Conservation (phyloP, 2,113 vertebrate genomes). For the Vulpes ferrilata region DNA sequence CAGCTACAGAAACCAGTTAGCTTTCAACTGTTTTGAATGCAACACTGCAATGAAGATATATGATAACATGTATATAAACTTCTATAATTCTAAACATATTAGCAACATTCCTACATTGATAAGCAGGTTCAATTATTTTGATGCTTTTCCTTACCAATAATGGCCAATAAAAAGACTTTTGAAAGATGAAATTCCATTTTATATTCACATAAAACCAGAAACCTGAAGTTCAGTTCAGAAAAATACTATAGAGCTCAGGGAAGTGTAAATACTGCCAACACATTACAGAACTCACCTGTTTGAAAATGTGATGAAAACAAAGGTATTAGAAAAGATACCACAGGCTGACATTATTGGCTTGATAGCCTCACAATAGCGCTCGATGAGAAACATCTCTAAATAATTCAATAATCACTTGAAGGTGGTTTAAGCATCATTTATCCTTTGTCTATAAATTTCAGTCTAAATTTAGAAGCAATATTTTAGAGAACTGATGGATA, state of each 20-base stretch:
- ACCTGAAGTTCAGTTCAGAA: conserved; percentile 27
- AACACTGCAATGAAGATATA: neutral
- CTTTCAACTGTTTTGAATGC: neutral
- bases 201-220: conserved; percentile 59
- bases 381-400: neutral
- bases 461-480: neutral
- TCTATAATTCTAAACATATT: neutral
- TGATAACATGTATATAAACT: neutral
- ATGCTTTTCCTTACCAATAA: neutral
- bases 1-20: neutral
- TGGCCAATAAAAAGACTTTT: conserved; percentile 24
- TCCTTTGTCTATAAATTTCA: neutral
- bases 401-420: neutral
- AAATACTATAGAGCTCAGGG: conserved; percentile 34
- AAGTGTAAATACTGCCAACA: neutral
- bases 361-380: neutral
- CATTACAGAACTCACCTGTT: neutral
- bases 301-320: neutral
- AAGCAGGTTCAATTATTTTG: neutral
- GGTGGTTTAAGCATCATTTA: neutral
- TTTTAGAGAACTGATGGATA: neutral
- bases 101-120: neutral
- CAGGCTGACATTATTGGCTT: neutral
- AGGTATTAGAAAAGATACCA: neutral
- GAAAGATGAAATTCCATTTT: conserved; percentile 56